Percentiles rank a stretch among this genome's conserved stretches.
Evolutionary conservation across 2,113 vertebrate genomes (phyloP).

Genomic region (Poecilia latipinna): DNA sequence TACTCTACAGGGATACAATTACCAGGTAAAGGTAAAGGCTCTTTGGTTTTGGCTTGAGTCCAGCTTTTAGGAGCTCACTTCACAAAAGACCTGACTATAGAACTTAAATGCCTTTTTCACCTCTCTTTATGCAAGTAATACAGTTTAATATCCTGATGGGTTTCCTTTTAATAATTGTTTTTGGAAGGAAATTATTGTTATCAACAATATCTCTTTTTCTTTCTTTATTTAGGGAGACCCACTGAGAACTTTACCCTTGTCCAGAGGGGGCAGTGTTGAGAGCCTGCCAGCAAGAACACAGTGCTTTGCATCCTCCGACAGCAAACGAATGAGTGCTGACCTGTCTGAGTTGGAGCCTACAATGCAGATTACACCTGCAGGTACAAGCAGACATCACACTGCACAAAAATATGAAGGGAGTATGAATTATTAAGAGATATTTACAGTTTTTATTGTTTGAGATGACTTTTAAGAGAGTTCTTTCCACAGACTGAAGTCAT

Average conservation of each 20-base stretch:
- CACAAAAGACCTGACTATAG: no score
- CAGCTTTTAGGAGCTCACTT: no score
- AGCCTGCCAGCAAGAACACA: conserved; percentile 87
- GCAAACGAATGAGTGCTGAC: conserved; percentile 95
- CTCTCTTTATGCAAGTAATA: no score
- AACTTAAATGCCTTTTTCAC: no score
- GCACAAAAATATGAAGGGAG: neutral
- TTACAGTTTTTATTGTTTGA: neutral
- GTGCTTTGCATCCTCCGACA: conserved; percentile 84
- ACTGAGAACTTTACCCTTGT: conserved; percentile 88
- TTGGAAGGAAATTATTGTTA: neutral
- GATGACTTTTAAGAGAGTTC: neutral
- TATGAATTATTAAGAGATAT: neutral
- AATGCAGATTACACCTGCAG: conserved; percentile 85
- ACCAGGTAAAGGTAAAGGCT: no score
- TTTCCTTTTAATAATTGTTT: no score
- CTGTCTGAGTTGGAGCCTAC: conserved; percentile 95
- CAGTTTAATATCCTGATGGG: no score
- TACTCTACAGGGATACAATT: no score
- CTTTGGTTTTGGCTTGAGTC: no score
- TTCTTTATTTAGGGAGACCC: conserved; percentile 84
- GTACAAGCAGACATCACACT: conserved; percentile 73
- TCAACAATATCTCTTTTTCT: neutral
- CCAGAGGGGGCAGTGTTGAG: conserved; percentile 95
- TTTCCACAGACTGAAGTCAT: neutral